Conservation (phyloP, 2,888 invertebrate genomes). For the Opisthograptis luteolata region DNA sequence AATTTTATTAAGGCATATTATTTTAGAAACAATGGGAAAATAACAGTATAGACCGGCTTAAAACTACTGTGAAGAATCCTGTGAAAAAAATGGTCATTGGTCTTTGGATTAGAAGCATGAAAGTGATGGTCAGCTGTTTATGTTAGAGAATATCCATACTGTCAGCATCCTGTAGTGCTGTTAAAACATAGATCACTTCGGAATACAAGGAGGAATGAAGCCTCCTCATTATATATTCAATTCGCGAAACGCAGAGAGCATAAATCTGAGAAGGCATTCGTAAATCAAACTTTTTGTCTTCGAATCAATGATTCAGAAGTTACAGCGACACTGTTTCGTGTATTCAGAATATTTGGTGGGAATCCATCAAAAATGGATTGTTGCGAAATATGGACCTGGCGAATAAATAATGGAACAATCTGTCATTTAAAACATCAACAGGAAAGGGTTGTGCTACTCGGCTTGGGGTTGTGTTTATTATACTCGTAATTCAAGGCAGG, state of each 20-base stretch:
- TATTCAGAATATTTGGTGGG: conserved; percentile 30
- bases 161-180: background rate
- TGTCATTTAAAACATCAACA: conserved; percentile 3
- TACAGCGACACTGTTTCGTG: conserved; percentile 45
- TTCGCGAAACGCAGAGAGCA: conserved; percentile 63
- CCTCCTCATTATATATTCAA: conserved; percentile 68
- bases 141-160: conserved; percentile 17
- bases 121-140: too few relatives aligned
- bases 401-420: conserved; percentile 15
- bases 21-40: too few relatives aligned
- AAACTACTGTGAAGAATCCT: too few relatives aligned
- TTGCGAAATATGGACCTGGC: conserved; percentile 26
- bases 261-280: conserved; percentile 65
- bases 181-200: conserved; percentile 37
- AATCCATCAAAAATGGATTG: conserved; percentile 30
- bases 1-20: conserved; percentile 24
- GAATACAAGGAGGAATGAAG: conserved; percentile 39
- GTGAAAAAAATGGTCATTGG: too few relatives aligned
- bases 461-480: background rate
- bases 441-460: background rate
- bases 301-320: conserved; percentile 68
- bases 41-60: too few relatives aligned
- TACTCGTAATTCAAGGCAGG: background rate
- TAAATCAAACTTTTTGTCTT: conserved; percentile 76
- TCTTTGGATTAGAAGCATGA: too few relatives aligned